A percentile compares a stretch with the other conserved stretches of the same genome.
These are phyloP conservation scores for Magallana ariakensis DNA, from an alignment of 1,140 invertebrate species.

Conservation along the genomic window DNA sequence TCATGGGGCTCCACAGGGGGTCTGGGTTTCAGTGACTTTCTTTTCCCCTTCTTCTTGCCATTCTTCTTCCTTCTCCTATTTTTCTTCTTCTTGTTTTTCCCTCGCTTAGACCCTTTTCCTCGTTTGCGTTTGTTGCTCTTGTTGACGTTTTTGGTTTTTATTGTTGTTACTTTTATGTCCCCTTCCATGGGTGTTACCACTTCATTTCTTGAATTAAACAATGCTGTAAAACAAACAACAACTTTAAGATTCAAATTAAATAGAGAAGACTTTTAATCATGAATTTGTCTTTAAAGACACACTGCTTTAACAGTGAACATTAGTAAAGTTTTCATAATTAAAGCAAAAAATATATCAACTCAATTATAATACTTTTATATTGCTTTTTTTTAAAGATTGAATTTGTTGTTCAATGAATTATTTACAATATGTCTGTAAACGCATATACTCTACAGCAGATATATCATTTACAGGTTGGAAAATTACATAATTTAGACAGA, in stretches of 20 bases:
- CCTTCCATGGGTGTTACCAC: neutral
- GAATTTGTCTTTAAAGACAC: too few relatives aligned
- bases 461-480: too few relatives aligned
- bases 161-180: conserved; percentile 13
- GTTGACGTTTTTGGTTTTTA: neutral
- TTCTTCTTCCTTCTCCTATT: conserved; percentile 50
- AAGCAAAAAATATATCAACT: too few relatives aligned
- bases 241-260: too few relatives aligned
- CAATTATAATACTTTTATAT: too few relatives aligned
- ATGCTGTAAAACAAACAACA: neutral
- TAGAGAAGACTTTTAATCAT: too few relatives aligned
- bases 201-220: conserved; percentile 23
- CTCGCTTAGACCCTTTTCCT: neutral
- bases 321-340: too few relatives aligned
- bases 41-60: conserved; percentile 45
- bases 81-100: conserved; percentile 42
- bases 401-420: too few relatives aligned
- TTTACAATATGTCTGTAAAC: neutral
- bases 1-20: conserved; percentile 44
- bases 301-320: too few relatives aligned
- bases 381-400: too few relatives aligned
- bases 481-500: neutral
- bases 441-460: conserved; percentile 7
- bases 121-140: neutral
- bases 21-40: conserved; percentile 7